Percentiles rank a stretch among this genome's conserved stretches.
phyloP scores from a whole-genome alignment of 2,888 invertebrate species.

The Troides aeacus region DNA sequence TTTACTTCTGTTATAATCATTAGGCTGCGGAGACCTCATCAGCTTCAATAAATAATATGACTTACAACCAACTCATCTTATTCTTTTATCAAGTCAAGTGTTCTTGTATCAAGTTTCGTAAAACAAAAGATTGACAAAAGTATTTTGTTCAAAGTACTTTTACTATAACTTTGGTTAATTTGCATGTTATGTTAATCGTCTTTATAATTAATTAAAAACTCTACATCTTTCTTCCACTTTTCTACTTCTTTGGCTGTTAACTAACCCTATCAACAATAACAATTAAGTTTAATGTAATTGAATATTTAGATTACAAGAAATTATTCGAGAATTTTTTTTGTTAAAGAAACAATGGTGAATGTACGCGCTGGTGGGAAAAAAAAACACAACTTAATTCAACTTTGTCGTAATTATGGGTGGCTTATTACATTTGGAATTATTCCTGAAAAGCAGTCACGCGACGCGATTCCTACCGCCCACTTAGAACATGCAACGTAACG shows the following conservation, averaged over 20 bases:
- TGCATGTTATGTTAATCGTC: background rate
- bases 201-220: background rate
- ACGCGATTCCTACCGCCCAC: conserved; percentile 1
- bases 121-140: too few relatives aligned
- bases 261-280: background rate
- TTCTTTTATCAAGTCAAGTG: too few relatives aligned
- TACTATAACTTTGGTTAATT: background rate
- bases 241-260: background rate
- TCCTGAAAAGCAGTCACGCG: conserved; percentile 23
- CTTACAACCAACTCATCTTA: background rate
- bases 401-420: conserved; percentile 18
- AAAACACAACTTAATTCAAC: conserved; percentile 1
- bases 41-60: background rate
- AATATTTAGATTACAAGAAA: background rate
- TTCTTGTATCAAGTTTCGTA: too few relatives aligned
- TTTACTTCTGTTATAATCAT: background rate
- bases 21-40: background rate
- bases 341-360: background rate
- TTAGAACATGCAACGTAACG: conserved; percentile 4
- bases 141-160: too few relatives aligned
- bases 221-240: background rate
- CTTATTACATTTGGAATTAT: conserved; percentile 22
- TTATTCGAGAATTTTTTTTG: background rate
- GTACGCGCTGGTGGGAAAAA: background rate
- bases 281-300: background rate